These are phyloP conservation scores for Pipistrellus nathusii DNA, from an alignment of 2,797 vertebrate species.

Conservation along the genomic window DNA sequence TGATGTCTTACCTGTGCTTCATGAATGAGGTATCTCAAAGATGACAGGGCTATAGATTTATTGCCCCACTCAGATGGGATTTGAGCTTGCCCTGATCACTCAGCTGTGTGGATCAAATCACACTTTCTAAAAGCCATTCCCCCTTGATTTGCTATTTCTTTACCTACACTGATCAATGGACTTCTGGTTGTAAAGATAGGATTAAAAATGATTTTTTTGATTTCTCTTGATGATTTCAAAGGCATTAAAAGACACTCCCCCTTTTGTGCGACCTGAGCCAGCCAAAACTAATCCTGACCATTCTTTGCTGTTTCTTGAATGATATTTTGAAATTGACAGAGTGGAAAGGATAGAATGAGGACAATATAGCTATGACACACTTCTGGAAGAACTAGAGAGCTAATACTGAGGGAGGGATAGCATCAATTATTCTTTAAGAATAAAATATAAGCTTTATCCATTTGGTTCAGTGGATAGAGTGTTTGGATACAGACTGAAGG, in stretches of 20 bases:
- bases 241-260: slow-evolving; percentile 57
- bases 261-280: slow-evolving; percentile 14
- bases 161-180: slow-evolving; percentile 70
- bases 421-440: neutral
- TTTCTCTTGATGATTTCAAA: slow-evolving; percentile 79
- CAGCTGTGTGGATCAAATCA: slow-evolving; percentile 72
- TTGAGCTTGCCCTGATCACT: slow-evolving; percentile 46
- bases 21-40: slow-evolving; percentile 61
- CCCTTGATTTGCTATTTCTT: slow-evolving; percentile 72
- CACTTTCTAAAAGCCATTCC: slow-evolving; percentile 64
- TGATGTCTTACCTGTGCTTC: slow-evolving; percentile 50
- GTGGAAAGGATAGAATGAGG: slow-evolving; percentile 47
- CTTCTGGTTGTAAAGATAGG: slow-evolving; percentile 68
- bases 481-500: too few relatives aligned
- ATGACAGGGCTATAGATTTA: slow-evolving; percentile 40
- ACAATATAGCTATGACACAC: slow-evolving; percentile 51
- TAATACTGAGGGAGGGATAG: neutral
- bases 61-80: slow-evolving; percentile 39
- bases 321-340: slow-evolving; percentile 69
- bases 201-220: slow-evolving; percentile 70
- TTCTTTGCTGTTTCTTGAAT: slow-evolving; percentile 73
- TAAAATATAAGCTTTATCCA: neutral
- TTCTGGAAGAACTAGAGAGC: slow-evolving; percentile 41
- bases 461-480: too few relatives aligned
- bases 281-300: slow-evolving; percentile 60